These are phyloP conservation scores for Steromphala cineraria DNA, from an alignment of 2,888 invertebrate genomes.

Conservation along the genomic window DNA sequence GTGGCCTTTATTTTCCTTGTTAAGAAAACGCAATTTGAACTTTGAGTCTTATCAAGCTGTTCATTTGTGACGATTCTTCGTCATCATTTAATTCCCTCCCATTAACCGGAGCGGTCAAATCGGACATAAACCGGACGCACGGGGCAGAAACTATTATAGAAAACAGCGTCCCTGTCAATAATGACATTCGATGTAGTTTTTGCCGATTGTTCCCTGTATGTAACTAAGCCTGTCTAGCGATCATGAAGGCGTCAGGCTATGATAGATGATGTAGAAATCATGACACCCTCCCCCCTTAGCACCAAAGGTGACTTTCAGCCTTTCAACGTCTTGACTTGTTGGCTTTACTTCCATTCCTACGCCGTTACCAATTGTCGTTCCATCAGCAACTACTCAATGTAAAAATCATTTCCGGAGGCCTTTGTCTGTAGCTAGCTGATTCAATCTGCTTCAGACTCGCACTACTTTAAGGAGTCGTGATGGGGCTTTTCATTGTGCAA, in stretches of 20 bases:
- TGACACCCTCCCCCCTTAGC: too few relatives aligned
- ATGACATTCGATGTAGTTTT: neutral
- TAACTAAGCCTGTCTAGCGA: too few relatives aligned
- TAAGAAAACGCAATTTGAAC: constrained; percentile 6
- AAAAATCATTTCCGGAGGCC: constrained; percentile 37
- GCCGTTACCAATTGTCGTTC: neutral
- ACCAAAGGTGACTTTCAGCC: neutral
- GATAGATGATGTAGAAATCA: neutral
- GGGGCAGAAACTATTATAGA: neutral
- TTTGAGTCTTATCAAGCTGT: neutral
- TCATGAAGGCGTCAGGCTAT: neutral
- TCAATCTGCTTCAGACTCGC: constrained; percentile 31
- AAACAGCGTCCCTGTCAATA: neutral
- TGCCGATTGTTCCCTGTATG: neutral
- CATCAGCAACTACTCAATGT: neutral
- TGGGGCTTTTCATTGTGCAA: constrained; percentile 39
- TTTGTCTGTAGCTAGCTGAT: constrained; percentile 26
- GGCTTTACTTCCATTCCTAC: neutral
- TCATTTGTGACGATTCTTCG: neutral
- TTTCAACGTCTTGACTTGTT: neutral
- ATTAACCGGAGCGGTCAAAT: neutral
- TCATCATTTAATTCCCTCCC: neutral
- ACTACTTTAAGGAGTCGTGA: constrained; percentile 32
- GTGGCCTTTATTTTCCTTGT: neutral
- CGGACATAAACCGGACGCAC: too few relatives aligned